Evolutionary conservation across 2,888 invertebrate species (phyloP), one percentile per base, ranked within the genome.

Genomic region (Elgonia sp.): DNA sequence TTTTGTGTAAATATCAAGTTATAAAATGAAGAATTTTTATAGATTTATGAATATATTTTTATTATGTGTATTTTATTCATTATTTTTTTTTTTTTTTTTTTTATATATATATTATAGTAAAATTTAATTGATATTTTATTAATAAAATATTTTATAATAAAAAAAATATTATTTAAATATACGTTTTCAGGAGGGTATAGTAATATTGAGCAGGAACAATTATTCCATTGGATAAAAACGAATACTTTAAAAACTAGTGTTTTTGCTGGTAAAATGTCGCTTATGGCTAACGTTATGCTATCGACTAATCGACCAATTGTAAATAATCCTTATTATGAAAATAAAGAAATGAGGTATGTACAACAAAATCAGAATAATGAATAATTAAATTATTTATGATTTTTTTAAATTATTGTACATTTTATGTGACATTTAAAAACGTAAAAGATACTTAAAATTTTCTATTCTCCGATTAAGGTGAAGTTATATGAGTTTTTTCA

Each of bases 251-350:
- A 94, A 70, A 95, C 96, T 89, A 97, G 97, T 0, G 97, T 97
- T 46, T 98, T 98, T 95, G 98, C 97, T 20, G 98, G 98, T 7
- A 97, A 98, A 67, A 97, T 98, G 96, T 97, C 98, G 0, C 95
- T 98, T 0, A 97, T 97, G 96, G 98, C 98, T 12, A 96, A 97
- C 55, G 95, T 98, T 16, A 96, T 98, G 95, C 94, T 98, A 80
- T 96, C 97, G 14, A 97, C 98, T 0, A 95, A 96, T 9, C 95
- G 98, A 40, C 97, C 98, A 0, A 96, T 98, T 67, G 97, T 98
- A 0, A 97, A 98, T 89, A 98, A 98, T 94, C 98, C 98, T 0
- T 98, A 98, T 93, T 97, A 98, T 92, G 98, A 98, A 94, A 97
- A 97, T 94, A 95, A 95, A 42, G 97, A 96, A 75, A 96, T 98